phyloP scores from a whole-genome alignment of 2,888 invertebrate genomes.

The Abrostola triplasia region DNA sequence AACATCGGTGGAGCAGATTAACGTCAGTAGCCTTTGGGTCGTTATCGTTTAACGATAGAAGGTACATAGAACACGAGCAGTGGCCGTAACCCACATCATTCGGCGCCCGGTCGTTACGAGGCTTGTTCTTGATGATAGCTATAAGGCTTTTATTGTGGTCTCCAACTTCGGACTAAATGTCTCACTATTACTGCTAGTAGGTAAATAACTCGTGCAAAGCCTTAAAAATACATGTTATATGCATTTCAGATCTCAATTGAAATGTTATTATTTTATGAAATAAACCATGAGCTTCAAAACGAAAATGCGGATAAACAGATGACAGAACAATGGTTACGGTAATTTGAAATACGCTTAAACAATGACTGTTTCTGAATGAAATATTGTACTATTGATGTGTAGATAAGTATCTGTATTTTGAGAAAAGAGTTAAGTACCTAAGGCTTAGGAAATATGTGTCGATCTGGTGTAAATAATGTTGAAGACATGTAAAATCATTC shows the following conservation, averaged over 20 bases:
- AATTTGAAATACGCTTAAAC: conserved; percentile 3
- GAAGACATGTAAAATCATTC: conserved; percentile 4
- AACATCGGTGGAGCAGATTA: conserved; percentile 70
- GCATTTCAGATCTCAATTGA: conserved; percentile 9
- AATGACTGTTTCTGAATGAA: conserved; percentile 43
- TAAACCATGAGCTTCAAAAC: conserved; percentile 17
- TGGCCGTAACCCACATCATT: conserved; percentile 73
- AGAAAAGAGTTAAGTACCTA: conserved; percentile 30
- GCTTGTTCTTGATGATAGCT: conserved; percentile 71
- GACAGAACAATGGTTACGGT: conserved; percentile 22
- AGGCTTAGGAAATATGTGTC: conserved; percentile 13
- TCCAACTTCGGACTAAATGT: conserved; percentile 62
- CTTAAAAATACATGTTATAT: conserved; percentile 18
- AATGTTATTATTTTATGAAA: conserved; percentile 27
- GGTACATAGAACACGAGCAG: conserved; percentile 67
- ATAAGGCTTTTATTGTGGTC: conserved; percentile 74
- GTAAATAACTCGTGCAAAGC: conserved; percentile 47
- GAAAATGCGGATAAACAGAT: conserved; percentile 30
- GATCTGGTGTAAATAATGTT: conserved; percentile 14
- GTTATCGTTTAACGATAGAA: conserved; percentile 73
- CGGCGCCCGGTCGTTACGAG: conserved; percentile 71
- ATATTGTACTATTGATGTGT: conserved; percentile 52
- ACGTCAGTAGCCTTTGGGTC: conserved; percentile 67
- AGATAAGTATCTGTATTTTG: conserved; percentile 29
- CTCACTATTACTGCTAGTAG: conserved; percentile 53